phyloP scores from a whole-genome alignment of 2,888 invertebrate species.

The Cheilosia scutellata region DNA sequence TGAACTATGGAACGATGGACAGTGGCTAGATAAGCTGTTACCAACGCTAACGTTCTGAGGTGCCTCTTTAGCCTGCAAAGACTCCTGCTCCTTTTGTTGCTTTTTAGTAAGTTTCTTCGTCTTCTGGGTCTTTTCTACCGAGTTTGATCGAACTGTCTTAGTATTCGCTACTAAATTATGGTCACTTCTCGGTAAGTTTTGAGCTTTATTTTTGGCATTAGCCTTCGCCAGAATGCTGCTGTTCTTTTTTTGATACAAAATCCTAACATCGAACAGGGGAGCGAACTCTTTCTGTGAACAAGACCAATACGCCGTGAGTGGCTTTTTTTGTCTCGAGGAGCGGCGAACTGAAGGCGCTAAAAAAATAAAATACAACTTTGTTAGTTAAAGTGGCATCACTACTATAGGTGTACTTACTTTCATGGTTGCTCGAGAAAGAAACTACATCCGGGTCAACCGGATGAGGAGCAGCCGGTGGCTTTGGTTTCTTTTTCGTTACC shows the following conservation, averaged over 20 bases:
- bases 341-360: conserved; percentile 37
- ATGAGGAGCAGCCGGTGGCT: not conserved
- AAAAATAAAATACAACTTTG: not conserved
- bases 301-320: conserved; percentile 51
- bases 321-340: conserved; percentile 40
- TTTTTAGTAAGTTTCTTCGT: not conserved
- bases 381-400: not conserved
- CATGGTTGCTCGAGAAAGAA: not conserved
- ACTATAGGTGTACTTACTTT: not conserved
- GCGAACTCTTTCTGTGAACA: conserved; percentile 24
- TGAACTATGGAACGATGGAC: conserved; percentile 2
- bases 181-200: conserved; percentile 17
- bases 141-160: conserved; percentile 37
- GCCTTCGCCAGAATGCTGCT: not conserved
- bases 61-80: not conserved
- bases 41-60: not conserved
- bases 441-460: conserved; percentile 49
- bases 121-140: conserved; percentile 21
- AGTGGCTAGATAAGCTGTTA: not conserved
- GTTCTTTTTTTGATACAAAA: not conserved
- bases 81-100: not conserved
- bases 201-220: not conserved
- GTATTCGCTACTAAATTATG: conserved; percentile 67
- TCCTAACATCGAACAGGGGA: conserved; percentile 14
- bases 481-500: not conserved